Base-by-base conservation (phyloP, 1,140 invertebrate species). In the Scaptomyza pallida region DNA sequence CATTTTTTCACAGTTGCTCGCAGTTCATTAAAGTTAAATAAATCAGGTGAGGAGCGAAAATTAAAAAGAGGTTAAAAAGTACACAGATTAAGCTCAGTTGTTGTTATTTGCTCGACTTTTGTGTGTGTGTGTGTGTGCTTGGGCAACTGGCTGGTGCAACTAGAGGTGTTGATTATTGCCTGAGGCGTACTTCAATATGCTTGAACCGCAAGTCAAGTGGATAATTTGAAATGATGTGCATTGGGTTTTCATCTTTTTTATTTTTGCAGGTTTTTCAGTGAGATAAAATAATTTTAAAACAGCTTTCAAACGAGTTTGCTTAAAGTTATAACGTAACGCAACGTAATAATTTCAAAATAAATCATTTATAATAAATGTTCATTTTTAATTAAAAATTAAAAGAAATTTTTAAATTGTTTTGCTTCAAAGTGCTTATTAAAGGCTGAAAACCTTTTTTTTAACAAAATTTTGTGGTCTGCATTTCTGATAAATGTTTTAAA, bases 1-100 rank as follows among this genome's bases (percentile, higher is more conserved):
- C 23, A 4, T 67, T 50, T 43, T 9, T 17, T 21, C 8, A 33
- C 26, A 9, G 19, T 21, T 16, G 19, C 51, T 47, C n/a, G 19
- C 43, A 64, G 69, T 67, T 72, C 69, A 72, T 72, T 72, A 72
- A 72, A 72, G 54, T 56, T 72, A 72, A 72, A 72, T 72, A 67
- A 72, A 72, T 72, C 63, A 72, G 64, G 60, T 50, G 35, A 45
- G 56, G 33, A 54, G 67, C 33, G 26, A 50, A 64, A 63, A 56
- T 19, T 40, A 21, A 9, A 61, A 33, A 50, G 6, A 30, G 26
- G 12, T 8, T 17, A 12, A 19, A 68, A 60, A 40, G 43, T 4
- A 26, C 0, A 19, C 5, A 19, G 41, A 10, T 44, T 17, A 17
- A 44, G 8, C 16, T 41, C 15, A 30, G 50, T 62, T 70, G 60